Percentiles rank a stretch among this genome's conserved stretches.
Conservation (phyloP, 2,113 vertebrate genomes). For the Gnathochromis pfefferi region DNA sequence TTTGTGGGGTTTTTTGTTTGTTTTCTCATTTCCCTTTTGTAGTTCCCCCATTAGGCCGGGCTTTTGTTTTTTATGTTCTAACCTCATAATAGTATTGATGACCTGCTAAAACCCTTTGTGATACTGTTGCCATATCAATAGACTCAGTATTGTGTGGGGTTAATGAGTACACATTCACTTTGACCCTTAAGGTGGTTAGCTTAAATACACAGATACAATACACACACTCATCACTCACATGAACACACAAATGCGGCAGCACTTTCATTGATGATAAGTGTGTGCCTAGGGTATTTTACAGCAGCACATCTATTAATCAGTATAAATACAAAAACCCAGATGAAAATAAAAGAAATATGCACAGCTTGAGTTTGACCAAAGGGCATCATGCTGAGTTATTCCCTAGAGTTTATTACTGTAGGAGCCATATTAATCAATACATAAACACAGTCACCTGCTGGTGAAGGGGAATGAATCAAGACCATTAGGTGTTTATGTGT, state of each 20-base stretch:
- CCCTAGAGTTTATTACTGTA: conserved; percentile 16
- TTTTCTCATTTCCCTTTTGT: background rate
- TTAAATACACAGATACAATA: background rate
- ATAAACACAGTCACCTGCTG: conserved; percentile 30
- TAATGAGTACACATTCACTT: conserved; percentile 24
- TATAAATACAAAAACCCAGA: background rate
- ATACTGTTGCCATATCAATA: background rate
- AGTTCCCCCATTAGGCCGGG: background rate
- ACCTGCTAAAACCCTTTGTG: background rate
- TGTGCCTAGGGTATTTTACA: background rate
- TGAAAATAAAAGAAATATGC: background rate
- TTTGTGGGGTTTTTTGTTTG: rapidly evolving
- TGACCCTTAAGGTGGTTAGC: conserved; percentile 7
- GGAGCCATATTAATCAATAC: conserved; percentile 42
- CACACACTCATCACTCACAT: background rate
- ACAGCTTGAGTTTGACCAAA: conserved; percentile 20
- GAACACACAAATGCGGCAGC: background rate
- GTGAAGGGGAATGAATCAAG: background rate
- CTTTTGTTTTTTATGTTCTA: background rate
- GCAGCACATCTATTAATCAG: conserved; percentile 35
- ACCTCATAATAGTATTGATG: background rate
- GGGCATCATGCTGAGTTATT: conserved; percentile 2
- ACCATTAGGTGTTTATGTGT: background rate
- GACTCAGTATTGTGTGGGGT: background rate
- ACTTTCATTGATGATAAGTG: conserved; percentile 11